Evolutionary conservation across 2,113 vertebrate genomes (phyloP), one percentile per base, ranked within the genome.

Genomic region (Boulengeromyrus knoepffleri): DNA sequence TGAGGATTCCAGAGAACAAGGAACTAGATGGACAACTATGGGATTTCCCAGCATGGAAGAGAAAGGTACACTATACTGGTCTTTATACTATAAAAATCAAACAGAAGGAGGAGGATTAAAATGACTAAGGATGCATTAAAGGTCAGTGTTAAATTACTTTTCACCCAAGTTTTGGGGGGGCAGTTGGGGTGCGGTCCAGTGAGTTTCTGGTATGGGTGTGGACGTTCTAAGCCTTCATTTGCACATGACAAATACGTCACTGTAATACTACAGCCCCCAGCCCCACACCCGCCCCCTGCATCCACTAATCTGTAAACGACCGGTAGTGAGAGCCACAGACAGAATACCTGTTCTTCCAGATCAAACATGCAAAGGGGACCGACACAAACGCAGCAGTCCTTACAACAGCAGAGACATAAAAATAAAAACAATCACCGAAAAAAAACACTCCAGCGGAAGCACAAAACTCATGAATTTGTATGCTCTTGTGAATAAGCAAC

Each of bases 1-100:
- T 58, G 58, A 8, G 91, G 92, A 92, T 52, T 5, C 83, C 24
- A 89, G 66, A 66, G 24, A 88, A 74, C 46, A 27, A 88, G 89
- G 53, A 91, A 84, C 62, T 88, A 46, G 42, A 36, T 10, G 56
- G 58, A n/a, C 50, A 89, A 21, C 5, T 13, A 85, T 84, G 56
- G n/a, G 89, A 89, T 90, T 88, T 56, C 89, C 90, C 74, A 80
- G 36, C 31, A 80, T 39, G 74, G 36, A 80, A 42, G 39, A 80
- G 74, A 80, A 42, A 80, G 15, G 5, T 12, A 13, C 62, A 66
- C 1, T 31, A 70, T 42, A 5, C 36, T 42, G 31, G 15, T 80
- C 31, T 39, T 42, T 80, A 77, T 7, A 39, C 70, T 17, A 19
- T 42, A 80, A 42, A 80, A 80, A 42, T 0, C 56, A 8, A 27